phyloP scores from a whole-genome alignment of 2,797 vertebrate genomes.

The Okamejei kenojei region DNA sequence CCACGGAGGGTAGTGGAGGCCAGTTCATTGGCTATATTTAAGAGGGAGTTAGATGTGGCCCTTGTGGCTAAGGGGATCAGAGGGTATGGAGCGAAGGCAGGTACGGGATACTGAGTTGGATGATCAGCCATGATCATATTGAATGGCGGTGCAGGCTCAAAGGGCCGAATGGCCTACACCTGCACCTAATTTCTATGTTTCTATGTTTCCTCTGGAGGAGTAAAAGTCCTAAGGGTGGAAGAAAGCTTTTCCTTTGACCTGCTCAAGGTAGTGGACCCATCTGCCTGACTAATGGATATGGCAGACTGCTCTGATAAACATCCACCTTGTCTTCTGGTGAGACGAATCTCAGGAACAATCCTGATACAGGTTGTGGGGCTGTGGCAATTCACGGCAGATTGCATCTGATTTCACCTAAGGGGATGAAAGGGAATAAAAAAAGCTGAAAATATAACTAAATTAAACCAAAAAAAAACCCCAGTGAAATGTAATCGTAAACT shows the following conservation, averaged over 20 bases:
- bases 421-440: neutral
- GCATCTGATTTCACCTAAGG: neutral
- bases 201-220: no score
- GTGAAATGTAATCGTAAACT: neutral
- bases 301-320: neutral
- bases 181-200: no score
- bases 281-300: neutral
- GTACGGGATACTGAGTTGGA: no score
- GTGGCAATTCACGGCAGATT: neutral
- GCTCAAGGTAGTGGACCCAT: neutral
- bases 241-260: neutral
- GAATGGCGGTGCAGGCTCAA: no score
- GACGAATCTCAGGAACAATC: neutral
- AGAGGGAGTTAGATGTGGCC: no score
- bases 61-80: no score
- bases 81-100: no score
- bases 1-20: no score
- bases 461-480: neutral
- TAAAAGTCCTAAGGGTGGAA: neutral
- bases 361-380: neutral
- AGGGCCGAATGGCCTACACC: no score
- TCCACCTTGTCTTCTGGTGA: neutral
- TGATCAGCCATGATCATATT: no score
- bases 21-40: no score
- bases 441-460: neutral